Evolutionary conservation across 1,140 invertebrate genomes (phyloP), one percentile per base, ranked within the genome.

Genomic region (Pseudomyrmex dendroicus): DNA sequence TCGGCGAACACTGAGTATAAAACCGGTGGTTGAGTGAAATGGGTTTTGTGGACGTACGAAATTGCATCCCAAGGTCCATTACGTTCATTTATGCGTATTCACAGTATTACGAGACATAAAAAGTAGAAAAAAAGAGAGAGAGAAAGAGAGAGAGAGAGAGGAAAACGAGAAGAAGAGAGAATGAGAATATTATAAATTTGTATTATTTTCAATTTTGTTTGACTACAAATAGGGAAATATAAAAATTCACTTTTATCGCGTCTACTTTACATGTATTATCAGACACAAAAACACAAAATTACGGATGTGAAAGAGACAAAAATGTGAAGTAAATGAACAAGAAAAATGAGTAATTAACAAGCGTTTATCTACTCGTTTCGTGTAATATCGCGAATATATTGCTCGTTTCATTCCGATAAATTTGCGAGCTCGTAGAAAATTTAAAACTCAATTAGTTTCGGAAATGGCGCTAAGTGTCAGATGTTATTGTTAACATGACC

Each of bases 401-500:
- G 35, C 35, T 35, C 35, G 35, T 1, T 35, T 5, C 0, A 35
- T 35, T 48, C 5, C 20, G 17, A 57, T 9, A 22, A 10, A 35
- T 68, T n/a, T 9, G 44, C 44, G 20, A 78, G 0, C 46, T 12
- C 44, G 63, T 17, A 56, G 82, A 73, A 35, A 74, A 73, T 74
- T 72, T 35, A 68, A 63, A 68, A 52, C 57, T 12, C 20, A 61
- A 48, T 87, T 68, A 62, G 67, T 73, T 80, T 48, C 66, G 63
- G 83, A 84, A 84, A 84, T 63, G 66, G 9, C 13, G 12, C 20
- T 56, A 52, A 73, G 72, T 64, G 72, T 74, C 78, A 63, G 44
- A 22, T 82, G 67, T 86, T 76, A 72, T 86, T 84, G 86, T 87
- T 82, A 64, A 80, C 54, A 59, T 73, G 57, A 54, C 57, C 61